Percentiles rank a stretch among this genome's conserved stretches.
Evolutionary conservation across 64 coral and sea anemone species (phyloP).

Genomic region (Pocillopora verrucosa): DNA sequence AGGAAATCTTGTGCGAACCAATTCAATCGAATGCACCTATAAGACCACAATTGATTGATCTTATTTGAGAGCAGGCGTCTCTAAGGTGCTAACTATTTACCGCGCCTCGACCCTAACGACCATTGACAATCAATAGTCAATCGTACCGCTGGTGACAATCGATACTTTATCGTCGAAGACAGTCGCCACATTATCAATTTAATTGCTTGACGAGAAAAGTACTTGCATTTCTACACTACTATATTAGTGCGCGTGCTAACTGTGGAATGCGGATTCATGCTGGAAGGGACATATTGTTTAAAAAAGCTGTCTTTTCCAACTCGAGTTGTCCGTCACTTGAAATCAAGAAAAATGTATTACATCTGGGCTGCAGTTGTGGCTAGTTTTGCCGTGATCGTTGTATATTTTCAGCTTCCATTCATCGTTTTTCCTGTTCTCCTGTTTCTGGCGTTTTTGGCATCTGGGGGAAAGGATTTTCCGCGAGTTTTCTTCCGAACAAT

Average conservation of each 20-base stretch:
- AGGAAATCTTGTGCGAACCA: background rate
- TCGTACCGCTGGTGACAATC: background rate
- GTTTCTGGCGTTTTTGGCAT: slow-evolving; percentile 41
- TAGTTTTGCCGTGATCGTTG: background rate
- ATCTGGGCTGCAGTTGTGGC: background rate
- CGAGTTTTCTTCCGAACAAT: slow-evolving; percentile 64
- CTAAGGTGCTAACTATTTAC: slow-evolving; percentile 36
- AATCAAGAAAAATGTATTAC: slow-evolving; percentile 18
- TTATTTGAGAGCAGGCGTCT: slow-evolving; percentile 6
- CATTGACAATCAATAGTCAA: background rate
- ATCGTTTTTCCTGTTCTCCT: slow-evolving; percentile 29
- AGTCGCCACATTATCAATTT: background rate
- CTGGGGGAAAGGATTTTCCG: slow-evolving; percentile 61
- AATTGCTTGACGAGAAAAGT: background rate
- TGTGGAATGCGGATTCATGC: background rate
- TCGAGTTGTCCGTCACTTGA: slow-evolving; percentile 20
- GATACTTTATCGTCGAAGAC: background rate
- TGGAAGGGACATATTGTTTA: background rate
- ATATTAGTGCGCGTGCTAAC: background rate
- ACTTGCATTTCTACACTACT: background rate
- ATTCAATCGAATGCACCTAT: background rate
- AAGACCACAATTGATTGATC: background rate
- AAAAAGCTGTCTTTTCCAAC: slow-evolving; percentile 26
- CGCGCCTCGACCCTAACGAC: slow-evolving; percentile 5
- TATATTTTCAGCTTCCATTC: slow-evolving; percentile 22